Evolutionary conservation across 2,113 vertebrate genomes (phyloP).

Genomic region (Dromas ardeola): DNA sequence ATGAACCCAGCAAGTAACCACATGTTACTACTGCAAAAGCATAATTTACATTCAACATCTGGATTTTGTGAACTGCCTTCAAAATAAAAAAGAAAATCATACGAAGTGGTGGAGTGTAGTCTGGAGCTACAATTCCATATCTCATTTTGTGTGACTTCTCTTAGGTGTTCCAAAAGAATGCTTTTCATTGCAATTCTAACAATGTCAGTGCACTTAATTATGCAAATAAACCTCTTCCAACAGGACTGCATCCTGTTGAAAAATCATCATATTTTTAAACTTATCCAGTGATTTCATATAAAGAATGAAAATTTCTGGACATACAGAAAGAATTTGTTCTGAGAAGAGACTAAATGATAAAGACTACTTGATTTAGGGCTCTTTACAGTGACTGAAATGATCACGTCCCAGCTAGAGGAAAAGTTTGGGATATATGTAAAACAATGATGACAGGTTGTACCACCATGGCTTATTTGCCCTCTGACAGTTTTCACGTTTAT

Average conservation of each 20-base stretch:
- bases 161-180: not conserved
- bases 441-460: fast-evolving
- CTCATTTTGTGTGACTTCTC: not conserved
- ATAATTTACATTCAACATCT: constrained; percentile 16
- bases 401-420: not conserved
- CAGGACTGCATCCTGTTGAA: not conserved
- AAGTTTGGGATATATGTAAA: not conserved
- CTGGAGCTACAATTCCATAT: not conserved
- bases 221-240: not conserved
- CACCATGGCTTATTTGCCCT: fast-evolving
- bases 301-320: not conserved
- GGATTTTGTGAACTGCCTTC: not conserved
- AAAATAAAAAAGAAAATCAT: not conserved
- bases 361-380: not conserved
- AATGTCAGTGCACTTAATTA: not conserved
- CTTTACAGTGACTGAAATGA: not conserved
- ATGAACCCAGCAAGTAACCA: not conserved
- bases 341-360: not conserved
- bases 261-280: not conserved
- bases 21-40: constrained; percentile 7
- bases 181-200: not conserved
- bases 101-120: not conserved
- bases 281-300: not conserved
- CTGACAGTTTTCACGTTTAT: not conserved
- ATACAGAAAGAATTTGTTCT: not conserved